A percentile compares a stretch with the other conserved stretches of the same genome.
phyloP scores from a whole-genome alignment of 2,888 invertebrate species.

The Papilio gigon region DNA sequence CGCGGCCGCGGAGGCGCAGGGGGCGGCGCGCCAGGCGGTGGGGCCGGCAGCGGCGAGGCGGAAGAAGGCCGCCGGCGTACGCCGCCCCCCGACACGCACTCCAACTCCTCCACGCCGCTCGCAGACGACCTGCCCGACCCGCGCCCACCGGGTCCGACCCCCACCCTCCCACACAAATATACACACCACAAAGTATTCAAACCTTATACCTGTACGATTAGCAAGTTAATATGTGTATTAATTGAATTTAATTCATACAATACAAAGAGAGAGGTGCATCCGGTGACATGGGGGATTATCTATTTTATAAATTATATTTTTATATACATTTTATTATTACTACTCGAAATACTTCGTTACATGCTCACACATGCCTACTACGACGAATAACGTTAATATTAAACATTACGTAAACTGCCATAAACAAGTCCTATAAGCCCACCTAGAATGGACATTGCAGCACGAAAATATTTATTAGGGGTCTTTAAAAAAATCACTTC shows the following conservation, averaged over 20 bases:
- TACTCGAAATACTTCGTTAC: background rate
- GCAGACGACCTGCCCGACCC: slow-evolving; percentile 82
- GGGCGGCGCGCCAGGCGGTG: slow-evolving; percentile 74
- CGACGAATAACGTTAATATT: background rate
- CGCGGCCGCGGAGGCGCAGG: slow-evolving; percentile 79
- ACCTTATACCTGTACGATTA: no score
- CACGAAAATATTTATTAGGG: background rate
- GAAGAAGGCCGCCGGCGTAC: slow-evolving; percentile 66
- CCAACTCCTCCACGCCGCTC: slow-evolving; percentile 85
- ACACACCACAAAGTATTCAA: no score
- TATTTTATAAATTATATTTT: background rate
- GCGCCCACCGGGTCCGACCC: slow-evolving; percentile 66
- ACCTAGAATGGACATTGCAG: slow-evolving; percentile 39
- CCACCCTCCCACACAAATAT: background rate
- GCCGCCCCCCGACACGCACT: slow-evolving; percentile 86
- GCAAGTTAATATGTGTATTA: no score
- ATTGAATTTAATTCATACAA: background rate
- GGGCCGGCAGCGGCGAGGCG: slow-evolving; percentile 70
- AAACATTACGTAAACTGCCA: no score
- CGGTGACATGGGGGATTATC: background rate
- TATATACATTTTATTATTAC: background rate
- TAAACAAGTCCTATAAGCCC: slow-evolving; percentile 2
- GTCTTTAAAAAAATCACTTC: background rate
- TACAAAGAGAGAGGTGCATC: background rate
- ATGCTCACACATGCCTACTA: background rate